Evolutionary conservation across 2,888 invertebrate genomes (phyloP).

Genomic region (Bhutanitis thaidina): DNA sequence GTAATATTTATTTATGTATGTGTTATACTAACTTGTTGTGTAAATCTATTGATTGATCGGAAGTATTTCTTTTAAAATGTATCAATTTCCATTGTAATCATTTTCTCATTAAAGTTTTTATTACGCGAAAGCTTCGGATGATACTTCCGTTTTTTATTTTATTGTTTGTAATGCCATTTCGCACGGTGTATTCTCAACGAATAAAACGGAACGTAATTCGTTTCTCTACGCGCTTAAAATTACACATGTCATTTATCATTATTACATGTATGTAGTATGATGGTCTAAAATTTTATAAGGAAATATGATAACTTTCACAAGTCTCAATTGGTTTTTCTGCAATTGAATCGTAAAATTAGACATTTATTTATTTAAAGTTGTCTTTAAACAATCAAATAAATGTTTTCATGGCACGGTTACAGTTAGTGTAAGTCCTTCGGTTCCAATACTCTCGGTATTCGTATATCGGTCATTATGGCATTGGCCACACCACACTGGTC

Average conservation of each 20-base stretch:
- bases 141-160: constrained; percentile 27
- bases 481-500: constrained; percentile 20
- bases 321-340: constrained; percentile 8
- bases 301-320: constrained; percentile 18
- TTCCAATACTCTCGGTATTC: not conserved
- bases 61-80: not conserved
- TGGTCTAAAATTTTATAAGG: constrained; percentile 3
- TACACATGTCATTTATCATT: constrained; percentile 47
- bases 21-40: too few relatives aligned
- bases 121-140: constrained; percentile 38
- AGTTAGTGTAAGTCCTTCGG: too few relatives aligned
- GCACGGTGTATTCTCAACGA: constrained; percentile 41
- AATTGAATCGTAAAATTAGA: not conserved
- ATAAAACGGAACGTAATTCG: constrained; percentile 33
- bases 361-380: too few relatives aligned
- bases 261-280: constrained; percentile 17
- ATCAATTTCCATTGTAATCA: constrained; percentile 4
- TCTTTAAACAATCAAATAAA: too few relatives aligned
- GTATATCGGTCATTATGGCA: constrained; percentile 12
- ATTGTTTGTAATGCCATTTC: constrained; percentile 44
- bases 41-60: too few relatives aligned
- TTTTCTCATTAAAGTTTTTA: constrained; percentile 20
- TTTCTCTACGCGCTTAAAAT: constrained; percentile 39
- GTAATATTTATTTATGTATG: too few relatives aligned
- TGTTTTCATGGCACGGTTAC: too few relatives aligned